These are phyloP conservation scores for Vespertilio murinus DNA, from an alignment of 2,797 vertebrate genomes.

Conservation along the genomic window DNA sequence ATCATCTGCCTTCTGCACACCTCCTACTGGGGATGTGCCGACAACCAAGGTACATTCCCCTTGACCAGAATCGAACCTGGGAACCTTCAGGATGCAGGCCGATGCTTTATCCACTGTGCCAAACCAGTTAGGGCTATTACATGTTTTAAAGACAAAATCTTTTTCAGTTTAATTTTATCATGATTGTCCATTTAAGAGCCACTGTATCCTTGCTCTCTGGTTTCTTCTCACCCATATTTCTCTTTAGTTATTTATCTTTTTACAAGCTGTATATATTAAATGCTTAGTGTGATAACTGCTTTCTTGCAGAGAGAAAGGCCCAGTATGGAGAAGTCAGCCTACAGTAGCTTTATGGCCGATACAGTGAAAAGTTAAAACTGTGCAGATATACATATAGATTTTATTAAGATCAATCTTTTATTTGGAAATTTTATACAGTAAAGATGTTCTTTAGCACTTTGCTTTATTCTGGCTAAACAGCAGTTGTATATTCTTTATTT, in stretches of 20 bases:
- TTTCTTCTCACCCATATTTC: background rate
- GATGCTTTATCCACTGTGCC: too few species aligned
- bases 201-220: background rate
- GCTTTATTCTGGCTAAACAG: background rate
- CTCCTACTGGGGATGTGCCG: too few species aligned
- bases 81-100: too few species aligned
- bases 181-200: slow-evolving; percentile 12
- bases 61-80: too few species aligned
- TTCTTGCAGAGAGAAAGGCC: background rate
- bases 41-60: too few species aligned
- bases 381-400: background rate
- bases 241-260: background rate
- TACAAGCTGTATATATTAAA: background rate
- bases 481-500: background rate
- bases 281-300: background rate
- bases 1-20: too few species aligned
- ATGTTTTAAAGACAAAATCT: slow-evolving; percentile 36
- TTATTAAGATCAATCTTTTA: background rate
- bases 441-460: background rate
- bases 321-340: background rate
- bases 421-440: background rate
- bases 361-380: background rate
- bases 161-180: slow-evolving; percentile 27
- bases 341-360: too few species aligned
- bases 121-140: background rate